Base-by-base conservation (phyloP, 30 jellyfish, hydroid and myxozoan species). In the Aurelia sp. region DNA sequence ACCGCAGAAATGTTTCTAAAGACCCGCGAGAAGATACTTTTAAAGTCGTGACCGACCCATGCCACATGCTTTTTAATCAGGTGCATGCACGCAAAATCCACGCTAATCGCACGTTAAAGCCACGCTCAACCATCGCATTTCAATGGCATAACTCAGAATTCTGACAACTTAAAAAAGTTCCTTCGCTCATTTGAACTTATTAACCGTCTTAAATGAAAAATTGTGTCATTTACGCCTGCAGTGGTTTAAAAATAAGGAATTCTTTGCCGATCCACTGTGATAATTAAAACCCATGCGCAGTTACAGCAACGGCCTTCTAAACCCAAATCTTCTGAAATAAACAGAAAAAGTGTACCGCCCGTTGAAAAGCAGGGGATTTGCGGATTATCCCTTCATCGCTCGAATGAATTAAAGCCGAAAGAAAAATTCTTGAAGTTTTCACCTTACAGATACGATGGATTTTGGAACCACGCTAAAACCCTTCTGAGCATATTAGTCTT, bases 271-370 rank as follows among this genome's bases (percentile, higher is more conserved):
- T 62, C 10, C n/a, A 71, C 73, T 20, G 51, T 19, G 85, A 74
- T 74, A 50, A 50, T 20, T 17, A 27, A 13, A 72, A 13, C 55
- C 55, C 15, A 44, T 9, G 44, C 69, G 17, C 21, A 51, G 33
- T 72, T 63, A 64, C 38, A 64, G 50, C 60, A 20, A 50, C 63
- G 17, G 41, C 33, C 19, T 51, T 52, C 53, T 18, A 44, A 38
- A 52, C 58, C 27, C 20, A 11, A 52, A 74, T 52, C 85, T 17
- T 52, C 85, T 74, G 35, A 33, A 52, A 55, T 40, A 74, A 74
- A 74, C 85, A 52, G 53, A 74, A 75, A 74, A 74, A 52, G 73
- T 51, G 58, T 31, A 51, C 85, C 85, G 85, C 63, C 59, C 63
- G 19, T 44, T 12, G 10, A 10, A 64, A 21, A 64, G 21, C 21